Base-by-base conservation (phyloP, 2,113 vertebrate species). In the Nestor notabilis region DNA sequence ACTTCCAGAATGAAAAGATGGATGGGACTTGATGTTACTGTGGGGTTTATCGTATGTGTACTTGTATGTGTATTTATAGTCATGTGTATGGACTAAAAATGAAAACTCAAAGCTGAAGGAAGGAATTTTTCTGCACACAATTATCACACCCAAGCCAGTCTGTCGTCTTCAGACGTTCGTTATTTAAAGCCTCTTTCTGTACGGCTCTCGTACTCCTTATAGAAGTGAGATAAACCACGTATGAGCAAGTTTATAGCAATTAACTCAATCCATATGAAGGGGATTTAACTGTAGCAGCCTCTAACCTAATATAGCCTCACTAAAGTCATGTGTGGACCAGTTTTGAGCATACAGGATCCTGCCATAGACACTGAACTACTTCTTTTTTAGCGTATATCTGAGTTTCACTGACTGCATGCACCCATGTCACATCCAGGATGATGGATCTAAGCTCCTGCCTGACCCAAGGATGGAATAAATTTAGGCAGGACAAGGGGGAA, bases 161-260 rank as follows among this genome's bases (percentile, higher is more conserved):
- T 31, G n/a, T 31, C 27, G 6, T 49, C 33, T 78, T 86, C 82
- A 77, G 58, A 52, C 3, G 1, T 60, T 53, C 2, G 0, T 46
- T 50, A 9, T 72, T 83, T 37, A 37, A 29, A 91, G 60, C 24
- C 33, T 0, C 0, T 50, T 81, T 56, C 76, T 16, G 24, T 37
- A 19, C 0, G 0, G 6, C 46, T 46, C 66, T 83, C 2, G 0
- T 77, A 10, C 44, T 50, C 86, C 50, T 83, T 16, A 2, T 1
- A 21, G 37, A 63, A 72, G 44, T 6, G 56, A 44, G 72, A 75
- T 46, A 37, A 77, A 33, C 28, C 41, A 21, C 4, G 3, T 50
- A 44, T 15, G 64, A 78, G 88, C 17, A 31, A 37, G 50, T 24
- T 78, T 23, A 17, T 20, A 52, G 60, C 72, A 53, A 49, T 78